Base-by-base conservation (phyloP, 2,888 invertebrate species). In the Melanchra persicariae region DNA sequence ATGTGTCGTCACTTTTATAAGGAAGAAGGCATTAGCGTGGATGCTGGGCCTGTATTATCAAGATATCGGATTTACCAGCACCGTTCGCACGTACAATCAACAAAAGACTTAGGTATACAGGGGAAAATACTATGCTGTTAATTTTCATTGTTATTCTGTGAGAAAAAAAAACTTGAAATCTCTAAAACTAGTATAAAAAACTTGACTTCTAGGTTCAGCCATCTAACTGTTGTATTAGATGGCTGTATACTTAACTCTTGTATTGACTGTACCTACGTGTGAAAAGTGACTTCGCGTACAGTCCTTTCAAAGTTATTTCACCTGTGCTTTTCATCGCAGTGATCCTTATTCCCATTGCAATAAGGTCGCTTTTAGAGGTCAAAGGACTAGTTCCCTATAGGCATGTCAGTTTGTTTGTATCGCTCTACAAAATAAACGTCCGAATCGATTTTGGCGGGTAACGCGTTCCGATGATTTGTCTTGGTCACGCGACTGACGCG, bases 401-500 rank as follows among this genome's bases (percentile, higher is more conserved):
- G 22, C 45, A 58, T 55, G 30, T 26, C 19, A 30, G 51, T 69
- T 54, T 65, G 61, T 70, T 67, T 69, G 47, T 70, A 63, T 54
- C 37, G 61, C 43, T 52, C 54, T 45, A 66, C 60, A 81, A 82
- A 84, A 82, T 74, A 76, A 77, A 80, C 54, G 59, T 24, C 40
- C 45, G 57, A 74, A 87, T 83, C 69, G 76, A 78, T 85, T 83
- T 86, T 74, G 47, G 66, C 69, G 59, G 47, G 79, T 26, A 52
- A 22, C 57, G 65, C 57, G 68, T 74, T 67, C 64, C 70, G 62
- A 82, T 80, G 82, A 88, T 84, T 84, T 81, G 83, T 88, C 80
- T 84, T 83, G 83, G 82, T 86, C 87, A 88, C 85, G 85, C 85
- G 60, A 86, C 67, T 81, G 75, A 75, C 79, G 77, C 68, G 67